Evolutionary conservation across 2,113 vertebrate genomes (phyloP).

Genomic region (Etia nguti): DNA sequence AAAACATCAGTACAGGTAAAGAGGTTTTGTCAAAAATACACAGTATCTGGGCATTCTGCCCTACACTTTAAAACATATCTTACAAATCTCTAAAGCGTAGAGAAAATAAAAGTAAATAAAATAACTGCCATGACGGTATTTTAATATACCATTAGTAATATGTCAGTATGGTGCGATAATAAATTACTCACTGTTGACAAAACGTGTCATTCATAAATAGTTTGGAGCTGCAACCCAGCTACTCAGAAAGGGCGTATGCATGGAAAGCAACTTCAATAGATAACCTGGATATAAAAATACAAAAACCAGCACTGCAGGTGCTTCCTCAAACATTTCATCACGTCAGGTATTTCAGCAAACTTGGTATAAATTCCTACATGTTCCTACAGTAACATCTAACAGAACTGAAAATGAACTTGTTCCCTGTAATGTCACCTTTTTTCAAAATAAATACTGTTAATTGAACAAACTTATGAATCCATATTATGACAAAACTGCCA

Average conservation of each 20-base stretch:
- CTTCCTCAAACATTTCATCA: not conserved
- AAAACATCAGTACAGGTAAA: not conserved
- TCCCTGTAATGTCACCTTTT: not conserved
- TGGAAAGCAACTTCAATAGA: slow-evolving; percentile 9
- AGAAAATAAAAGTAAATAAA: not conserved
- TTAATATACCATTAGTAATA: slow-evolving; percentile 18
- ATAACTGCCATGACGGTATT: not conserved
- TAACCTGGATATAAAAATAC: not conserved
- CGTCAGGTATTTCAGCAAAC: not conserved
- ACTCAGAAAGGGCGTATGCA: not conserved
- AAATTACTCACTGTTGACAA: slow-evolving; percentile 24
- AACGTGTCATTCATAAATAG: slow-evolving; percentile 26
- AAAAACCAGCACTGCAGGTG: not conserved
- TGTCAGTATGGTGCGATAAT: not conserved
- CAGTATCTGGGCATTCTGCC: not conserved
- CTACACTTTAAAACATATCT: not conserved
- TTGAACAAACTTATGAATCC: not conserved
- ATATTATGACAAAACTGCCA: slow-evolving; percentile 50
- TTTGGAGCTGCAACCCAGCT: not conserved
- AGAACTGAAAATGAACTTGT: not conserved
- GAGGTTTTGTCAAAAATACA: not conserved
- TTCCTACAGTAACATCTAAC: not conserved
- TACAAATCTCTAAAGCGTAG: not conserved
- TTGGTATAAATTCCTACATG: not conserved
- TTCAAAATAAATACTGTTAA: not conserved